Evolutionary conservation across 2,113 vertebrate species (phyloP), one percentile per base, ranked within the genome.

Genomic region (Isurus oxyrinchus): DNA sequence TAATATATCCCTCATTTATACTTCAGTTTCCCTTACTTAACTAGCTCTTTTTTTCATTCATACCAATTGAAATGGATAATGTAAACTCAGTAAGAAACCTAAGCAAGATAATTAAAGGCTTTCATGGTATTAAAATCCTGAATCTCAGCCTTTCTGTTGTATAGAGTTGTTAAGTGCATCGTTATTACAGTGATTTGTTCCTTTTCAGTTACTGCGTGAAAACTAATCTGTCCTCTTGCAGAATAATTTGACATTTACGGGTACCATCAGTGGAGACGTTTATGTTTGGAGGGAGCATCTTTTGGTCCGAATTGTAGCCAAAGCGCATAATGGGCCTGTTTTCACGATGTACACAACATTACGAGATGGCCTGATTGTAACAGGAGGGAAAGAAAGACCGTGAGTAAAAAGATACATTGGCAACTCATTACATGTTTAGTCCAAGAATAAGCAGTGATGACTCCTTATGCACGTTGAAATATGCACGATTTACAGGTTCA

Each of bases 221-320:
- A 40, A 16, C 40, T 16, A 31, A 3, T 63, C 59, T 93, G 35
- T 63, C 31, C 95, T 97, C 98, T 99, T 99, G 98, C 99, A 99
- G 99, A 99, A 99, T 99, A 99, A 99, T 98, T 99, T 99, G 98
- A 99, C 99, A 96, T 99, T 99, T 99, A 99, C 99, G 98, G 99
- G 99, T 98, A 99, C 99, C 97, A 98, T 99, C 98, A 99, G 99
- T 98, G 99, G 99, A 97, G 99, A 99, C 98, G 99, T 99, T 96
- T 99, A 99, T 98, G 99, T 99, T 96, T 99, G 99, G 99, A 99
- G 98, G 97, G 99, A 99, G 69, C 99, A 99, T 97, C 96, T 99
- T 97, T 97, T 99, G 98, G 98, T 99, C 96, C 98, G 99, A 97
- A 98, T 99, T 97, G 99, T 99, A 98, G 99, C 99, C 97, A 99